Base-by-base conservation (phyloP, 2,888 invertebrate species). In the Spicauda simplicius region DNA sequence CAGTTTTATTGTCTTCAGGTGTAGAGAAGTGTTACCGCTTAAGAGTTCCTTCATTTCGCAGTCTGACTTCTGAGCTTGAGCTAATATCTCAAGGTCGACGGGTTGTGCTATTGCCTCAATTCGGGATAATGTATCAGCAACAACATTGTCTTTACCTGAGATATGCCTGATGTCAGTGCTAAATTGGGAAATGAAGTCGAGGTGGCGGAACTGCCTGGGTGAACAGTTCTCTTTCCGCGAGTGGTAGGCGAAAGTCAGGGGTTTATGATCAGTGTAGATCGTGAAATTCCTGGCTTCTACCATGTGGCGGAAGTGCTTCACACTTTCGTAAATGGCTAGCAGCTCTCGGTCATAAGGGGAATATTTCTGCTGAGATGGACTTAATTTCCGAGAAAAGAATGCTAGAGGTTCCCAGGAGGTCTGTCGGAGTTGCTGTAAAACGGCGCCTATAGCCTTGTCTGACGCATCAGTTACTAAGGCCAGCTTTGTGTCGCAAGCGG, bases 341-440 rank as follows among this genome's bases (percentile, higher is more conserved):
- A 90, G 76, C 72, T 87, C 84, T 0, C 76, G 55, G 67, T 90
- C 85, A 69, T 86, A 88, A 1, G 82, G 74, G 37, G 77, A 74
- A n/a, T n/a, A n/a, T n/a, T n/a, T n/a, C n/a, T n/a, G n/a, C n/a
- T n/a, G n/a, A n/a, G n/a, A n/a, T n/a, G 75, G 64, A 19, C 69
- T 76, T 0, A 87, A 71, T 54, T 82, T 84, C 52, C 72, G 73
- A 2, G 83, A 85, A 66, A 81, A 86, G 64, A 86, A 87, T 1
- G 80, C 80, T 6, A 86, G 61, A 0, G 85, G 85, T 71, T 84
- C 70, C 78, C 81, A 79, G 10, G 53, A 18, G n/a, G 37, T 52
- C 14, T 61, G 20, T 20, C 14, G 37, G 12, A 50, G 37, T 11
- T 61, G 61, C 20, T 61, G 61, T 6, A 53, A 14, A 7, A 61